phyloP scores from a whole-genome alignment of 2,888 invertebrate genomes.

The Polietes domitor region DNA sequence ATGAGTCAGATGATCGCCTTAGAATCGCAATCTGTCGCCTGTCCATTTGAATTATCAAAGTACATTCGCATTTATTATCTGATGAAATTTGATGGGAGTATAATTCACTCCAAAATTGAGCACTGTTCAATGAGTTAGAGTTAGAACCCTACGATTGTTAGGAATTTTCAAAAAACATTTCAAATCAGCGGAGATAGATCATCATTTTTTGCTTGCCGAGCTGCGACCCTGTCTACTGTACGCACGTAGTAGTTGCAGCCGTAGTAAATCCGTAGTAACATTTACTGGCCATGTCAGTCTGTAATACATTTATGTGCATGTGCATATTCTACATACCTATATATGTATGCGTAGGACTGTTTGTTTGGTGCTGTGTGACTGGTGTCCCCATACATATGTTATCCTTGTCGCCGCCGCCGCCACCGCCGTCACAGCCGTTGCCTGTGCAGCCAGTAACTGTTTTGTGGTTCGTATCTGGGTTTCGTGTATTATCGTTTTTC shows the following conservation, averaged over 20 bases:
- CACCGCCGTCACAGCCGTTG: conserved; percentile 15
- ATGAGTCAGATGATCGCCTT: no score
- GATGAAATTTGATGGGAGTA: no score
- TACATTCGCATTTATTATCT: no score
- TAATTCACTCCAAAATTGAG: no score
- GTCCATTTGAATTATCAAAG: no score
- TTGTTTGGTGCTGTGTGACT: neutral
- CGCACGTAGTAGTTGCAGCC: neutral
- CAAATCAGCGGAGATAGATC: no score
- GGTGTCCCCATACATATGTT: conserved; percentile 31
- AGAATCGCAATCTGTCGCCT: no score
- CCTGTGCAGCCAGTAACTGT: conserved; percentile 48
- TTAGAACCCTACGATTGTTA: no score
- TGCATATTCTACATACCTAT: no score
- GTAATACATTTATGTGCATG: conserved; percentile 18
- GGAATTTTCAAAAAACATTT: no score
- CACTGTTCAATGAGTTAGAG: no score
- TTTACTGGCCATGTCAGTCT: conserved; percentile 6
- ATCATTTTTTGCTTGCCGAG: no score
- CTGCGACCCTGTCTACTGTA: neutral
- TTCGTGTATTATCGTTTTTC: conserved; percentile 61
- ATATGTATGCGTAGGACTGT: neutral
- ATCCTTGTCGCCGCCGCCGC: conserved; percentile 9
- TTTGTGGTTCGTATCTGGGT: conserved; percentile 59
- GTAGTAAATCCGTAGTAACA: conserved; percentile 32